Base-by-base conservation (phyloP, 2,797 vertebrate genomes). In the Melanotaenia parkinsoni region DNA sequence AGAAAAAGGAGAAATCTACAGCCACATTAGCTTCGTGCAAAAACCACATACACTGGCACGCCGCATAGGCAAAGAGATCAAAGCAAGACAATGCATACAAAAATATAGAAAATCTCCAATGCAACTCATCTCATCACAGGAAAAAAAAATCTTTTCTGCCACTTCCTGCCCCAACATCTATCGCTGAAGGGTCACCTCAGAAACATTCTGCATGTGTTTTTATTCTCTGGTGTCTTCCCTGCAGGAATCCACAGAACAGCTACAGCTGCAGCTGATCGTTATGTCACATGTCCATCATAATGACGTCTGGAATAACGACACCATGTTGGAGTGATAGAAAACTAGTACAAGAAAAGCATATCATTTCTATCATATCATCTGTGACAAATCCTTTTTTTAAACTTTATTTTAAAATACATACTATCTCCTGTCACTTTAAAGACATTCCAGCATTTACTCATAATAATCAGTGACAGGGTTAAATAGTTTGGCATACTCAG, bases 21-120 rank as follows among this genome's bases (percentile, higher is more conserved):
- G 91, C 90, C 91, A 94, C 93, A 32, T 88, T 92, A 93, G 91
- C 93, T 89, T 94, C 93, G 93, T 95, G 94, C 94, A 93, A 92
- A 91, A 88, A 93, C 62, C 89, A 93, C 92, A 92, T 86, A 91
- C 90, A 94, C 92, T 86, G 90, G 87, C 91, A 93, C 88, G 90
- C 89, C 89, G 86, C 86, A 74, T 62, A 91, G 91, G 90, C 86
- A 91, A 90, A 91, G 90, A 93, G 91, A 92, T 90, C 77, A 92
- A 93, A 94, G 93, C 93, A 92, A 89, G 92, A 93, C 90, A 67
- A 93, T 59, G 90, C 84, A 89, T 95, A 95, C 93, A 95, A 95
- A 95, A 95, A 95, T 95, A 94, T 92, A 95, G 90, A 93, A 93
- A 94, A 88, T 93, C 89, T 94, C 88, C 86, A 51, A 85, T 79